Conservation (phyloP, 2,113 vertebrate genomes). For the Ascaphus truei region DNA sequence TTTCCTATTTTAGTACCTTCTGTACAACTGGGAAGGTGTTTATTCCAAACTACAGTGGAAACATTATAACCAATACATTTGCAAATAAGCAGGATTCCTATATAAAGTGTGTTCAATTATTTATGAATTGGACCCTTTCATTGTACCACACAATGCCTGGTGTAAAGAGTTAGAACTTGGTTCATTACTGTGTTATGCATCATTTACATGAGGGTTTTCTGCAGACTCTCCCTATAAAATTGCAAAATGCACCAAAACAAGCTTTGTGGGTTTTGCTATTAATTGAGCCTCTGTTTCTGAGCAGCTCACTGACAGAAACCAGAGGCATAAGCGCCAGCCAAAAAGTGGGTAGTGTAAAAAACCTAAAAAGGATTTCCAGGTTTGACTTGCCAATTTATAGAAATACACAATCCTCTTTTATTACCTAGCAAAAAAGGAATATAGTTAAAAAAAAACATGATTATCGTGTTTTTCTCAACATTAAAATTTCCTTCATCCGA, state of each 20-base stretch:
- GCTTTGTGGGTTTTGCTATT: conserved; percentile 8
- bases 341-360: conserved; percentile 19
- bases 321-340: conserved; percentile 13
- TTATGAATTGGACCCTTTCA: conserved; percentile 12
- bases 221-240: fast-evolving
- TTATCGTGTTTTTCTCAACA: not conserved
- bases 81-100: not conserved
- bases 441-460: not conserved
- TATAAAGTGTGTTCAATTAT: conserved; percentile 5
- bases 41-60: conserved; percentile 1
- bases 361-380: conserved; percentile 20
- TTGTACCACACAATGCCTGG: not conserved
- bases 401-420: conserved; percentile 15
- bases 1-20: no score
- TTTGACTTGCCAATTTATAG: conserved; percentile 18
- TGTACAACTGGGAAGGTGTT: no score
- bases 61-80: not conserved
- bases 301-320: conserved; percentile 18
- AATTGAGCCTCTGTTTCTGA: conserved; percentile 18
- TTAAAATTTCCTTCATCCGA: not conserved
- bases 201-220: conserved; percentile 9
- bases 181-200: not conserved
- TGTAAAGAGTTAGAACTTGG: not conserved
- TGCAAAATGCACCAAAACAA: not conserved
- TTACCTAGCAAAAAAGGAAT: conserved; percentile 10